Evolutionary conservation across 2,113 vertebrate genomes (phyloP), one percentile per base, ranked within the genome.

Genomic region (Rhodinocichla rosea): DNA sequence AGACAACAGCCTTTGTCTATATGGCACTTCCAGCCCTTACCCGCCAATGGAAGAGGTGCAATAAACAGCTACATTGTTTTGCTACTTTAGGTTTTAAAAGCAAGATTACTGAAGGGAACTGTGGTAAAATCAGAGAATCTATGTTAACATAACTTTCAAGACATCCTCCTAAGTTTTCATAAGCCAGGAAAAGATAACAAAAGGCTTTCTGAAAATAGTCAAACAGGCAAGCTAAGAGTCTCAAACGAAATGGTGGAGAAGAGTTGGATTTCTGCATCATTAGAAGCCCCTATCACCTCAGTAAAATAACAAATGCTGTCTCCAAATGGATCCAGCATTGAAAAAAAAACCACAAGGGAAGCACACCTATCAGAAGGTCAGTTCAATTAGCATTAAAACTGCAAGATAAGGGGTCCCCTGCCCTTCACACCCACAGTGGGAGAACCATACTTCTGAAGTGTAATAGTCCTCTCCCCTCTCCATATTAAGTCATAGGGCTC

Each of bases 1-100:
- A 90, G 16, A 37, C 33, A 60, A 23, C 0, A 0, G 9, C 20
- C 14, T 88, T 49, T 68, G 33, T n/a, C 59, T 37, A 15, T 1
- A 2, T 11, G 19, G 33, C 22, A 47, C 37, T 91, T 91, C 47
- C 65, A 92, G 44, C 19, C 47, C 26, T 35, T 49, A 47, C 3
- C 45, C 56, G 24, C 24, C 40, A 65, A 17, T 4, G 12, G 22
- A 89, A 45, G 23, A 32, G 7, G 7, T 19, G 13, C 5, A 55
- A 24, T 87, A 63, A 77, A 19, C 52, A 92, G 39, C 24, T 77
- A 11, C 9, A 5, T 20, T 53, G 8, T 26, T 82, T 57, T 85
- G 20, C n/a, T 80, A 19, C 13, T 83, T 87, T 78, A 42, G n/a
- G 13, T 74, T 83, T 84, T 64, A 83, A 81, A 93, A 39, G 33